Evolutionary conservation across 1,140 invertebrate species (phyloP).

Genomic region (Pseudomyrmex sp.): DNA sequence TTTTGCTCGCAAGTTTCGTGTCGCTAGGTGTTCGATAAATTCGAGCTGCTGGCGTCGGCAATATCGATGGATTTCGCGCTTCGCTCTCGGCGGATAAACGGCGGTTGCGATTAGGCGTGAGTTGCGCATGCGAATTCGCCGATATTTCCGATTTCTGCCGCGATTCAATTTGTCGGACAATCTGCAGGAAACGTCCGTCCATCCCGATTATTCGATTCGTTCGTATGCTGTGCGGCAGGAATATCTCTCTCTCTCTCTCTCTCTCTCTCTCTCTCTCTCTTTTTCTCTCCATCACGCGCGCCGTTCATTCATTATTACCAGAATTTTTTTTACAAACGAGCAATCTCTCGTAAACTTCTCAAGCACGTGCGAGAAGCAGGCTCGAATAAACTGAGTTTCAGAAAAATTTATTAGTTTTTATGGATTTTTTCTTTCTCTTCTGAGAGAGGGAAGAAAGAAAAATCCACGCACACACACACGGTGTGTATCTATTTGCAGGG

Average conservation of each 20-base stretch:
- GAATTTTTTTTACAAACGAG: constrained; percentile 31
- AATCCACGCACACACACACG: not conserved
- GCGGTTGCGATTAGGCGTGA: constrained; percentile 54
- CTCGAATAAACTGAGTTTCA: not conserved
- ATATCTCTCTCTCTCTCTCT: no score
- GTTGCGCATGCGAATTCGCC: constrained; percentile 15
- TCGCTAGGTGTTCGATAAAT: constrained; percentile 52
- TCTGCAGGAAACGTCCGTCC: not conserved
- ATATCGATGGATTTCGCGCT: constrained; percentile 61
- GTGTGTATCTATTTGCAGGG: no score
- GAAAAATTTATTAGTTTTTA: constrained; percentile 20
- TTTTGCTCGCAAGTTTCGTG: not conserved
- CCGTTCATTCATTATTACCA: constrained; percentile 49
- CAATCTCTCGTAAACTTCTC: not conserved
- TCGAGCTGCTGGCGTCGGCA: constrained; percentile 13
- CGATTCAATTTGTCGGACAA: constrained; percentile 61
- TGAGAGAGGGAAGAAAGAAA: not conserved
- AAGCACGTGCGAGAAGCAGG: constrained; percentile 10
- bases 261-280: no score
- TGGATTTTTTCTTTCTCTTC: not conserved
- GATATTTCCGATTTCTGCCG: constrained; percentile 35
- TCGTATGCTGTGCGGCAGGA: no score
- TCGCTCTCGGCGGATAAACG: constrained; percentile 55
- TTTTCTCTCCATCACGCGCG: no score
- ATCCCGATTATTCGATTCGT: constrained; percentile 13